Evolutionary conservation across 2,888 invertebrate species (phyloP).

Genomic region (Calameuta pallipes): DNA sequence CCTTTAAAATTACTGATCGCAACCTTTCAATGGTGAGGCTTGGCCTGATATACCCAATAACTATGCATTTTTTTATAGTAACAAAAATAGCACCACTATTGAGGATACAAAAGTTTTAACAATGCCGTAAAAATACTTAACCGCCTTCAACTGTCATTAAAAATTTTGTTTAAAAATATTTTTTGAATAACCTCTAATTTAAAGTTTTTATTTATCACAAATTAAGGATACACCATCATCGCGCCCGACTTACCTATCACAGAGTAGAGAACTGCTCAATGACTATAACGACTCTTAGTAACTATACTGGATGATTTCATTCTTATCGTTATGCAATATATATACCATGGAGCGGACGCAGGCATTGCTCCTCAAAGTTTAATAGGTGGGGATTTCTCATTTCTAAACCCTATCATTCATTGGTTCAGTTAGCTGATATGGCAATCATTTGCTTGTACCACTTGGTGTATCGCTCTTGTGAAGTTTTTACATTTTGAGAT

Average conservation of each 20-base stretch:
- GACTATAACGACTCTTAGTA: background rate
- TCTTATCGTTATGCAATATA: slow-evolving; percentile 27
- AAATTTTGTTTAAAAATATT: background rate
- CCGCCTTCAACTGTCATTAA: background rate
- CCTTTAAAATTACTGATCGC: background rate
- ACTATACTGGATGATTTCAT: background rate
- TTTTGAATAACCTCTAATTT: background rate
- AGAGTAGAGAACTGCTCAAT: background rate
- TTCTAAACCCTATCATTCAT: background rate
- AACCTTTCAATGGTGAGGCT: background rate
- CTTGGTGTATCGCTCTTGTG: background rate
- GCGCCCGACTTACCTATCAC: background rate
- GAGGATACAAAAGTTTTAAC: background rate
- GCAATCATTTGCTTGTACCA: background rate
- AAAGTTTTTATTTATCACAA: background rate
- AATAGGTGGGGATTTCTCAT: background rate
- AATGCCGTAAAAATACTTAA: background rate
- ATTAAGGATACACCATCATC: background rate
- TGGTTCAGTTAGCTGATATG: background rate
- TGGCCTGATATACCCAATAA: background rate
- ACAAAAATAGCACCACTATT: background rate
- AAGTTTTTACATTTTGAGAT: background rate
- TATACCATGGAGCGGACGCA: slow-evolving; percentile 40
- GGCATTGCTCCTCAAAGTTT: slow-evolving; percentile 11
- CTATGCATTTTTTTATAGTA: background rate